Evolutionary conservation across 2,113 vertebrate species (phyloP).

Genomic region (Petrocephalus microphthalmus): DNA sequence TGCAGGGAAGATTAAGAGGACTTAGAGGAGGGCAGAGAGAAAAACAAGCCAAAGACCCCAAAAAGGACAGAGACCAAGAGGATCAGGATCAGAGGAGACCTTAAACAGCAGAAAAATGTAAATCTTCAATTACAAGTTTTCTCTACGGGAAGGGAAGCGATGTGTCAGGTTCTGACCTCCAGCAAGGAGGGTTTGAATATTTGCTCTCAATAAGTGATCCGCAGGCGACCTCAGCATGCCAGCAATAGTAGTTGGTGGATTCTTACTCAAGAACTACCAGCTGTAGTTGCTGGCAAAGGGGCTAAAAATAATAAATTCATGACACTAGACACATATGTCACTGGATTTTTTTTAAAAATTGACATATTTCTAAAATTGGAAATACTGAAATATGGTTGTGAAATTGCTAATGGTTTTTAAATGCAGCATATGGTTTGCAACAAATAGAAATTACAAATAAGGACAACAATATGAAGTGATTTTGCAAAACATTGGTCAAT

Average conservation of each 20-base stretch:
- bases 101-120: background rate
- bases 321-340: background rate
- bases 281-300: background rate
- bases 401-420: background rate
- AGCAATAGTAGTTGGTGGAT: background rate
- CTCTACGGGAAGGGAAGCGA: background rate
- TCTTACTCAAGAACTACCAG: background rate
- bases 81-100: background rate
- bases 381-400: background rate
- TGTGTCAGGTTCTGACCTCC: background rate
- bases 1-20: background rate
- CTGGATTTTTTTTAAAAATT: background rate
- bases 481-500: background rate
- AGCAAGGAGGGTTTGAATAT: background rate
- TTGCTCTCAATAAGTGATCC: background rate
- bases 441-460: background rate
- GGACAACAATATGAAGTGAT: background rate
- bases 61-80: background rate
- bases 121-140: background rate
- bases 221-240: background rate
- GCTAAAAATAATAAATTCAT: background rate
- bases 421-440: background rate
- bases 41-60: background rate
- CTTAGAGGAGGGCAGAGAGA: background rate
- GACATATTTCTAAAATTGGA: background rate